A percentile compares a stretch with the other conserved stretches of the same genome.
phyloP scores from a whole-genome alignment of 2,113 vertebrate species.

The Cyprinodon tularosa region DNA sequence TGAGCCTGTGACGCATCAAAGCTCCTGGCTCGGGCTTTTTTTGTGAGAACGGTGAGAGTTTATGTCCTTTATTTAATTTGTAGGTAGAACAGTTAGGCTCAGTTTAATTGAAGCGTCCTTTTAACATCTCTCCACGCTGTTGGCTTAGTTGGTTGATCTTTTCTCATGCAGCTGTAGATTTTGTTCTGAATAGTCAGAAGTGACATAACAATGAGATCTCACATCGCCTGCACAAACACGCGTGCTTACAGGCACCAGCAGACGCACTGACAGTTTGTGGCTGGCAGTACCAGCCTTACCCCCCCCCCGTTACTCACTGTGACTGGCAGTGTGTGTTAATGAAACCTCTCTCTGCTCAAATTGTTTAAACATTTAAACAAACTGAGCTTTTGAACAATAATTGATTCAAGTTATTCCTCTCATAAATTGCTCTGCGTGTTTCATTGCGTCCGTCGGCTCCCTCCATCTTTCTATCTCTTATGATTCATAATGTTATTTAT shows the following conservation, averaged over 20 bases:
- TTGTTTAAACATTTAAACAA: conserved; percentile 60
- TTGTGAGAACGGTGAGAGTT: too few relatives aligned
- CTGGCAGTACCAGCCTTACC: conserved; percentile 73
- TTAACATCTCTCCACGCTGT: too few relatives aligned
- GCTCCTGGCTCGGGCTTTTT: too few relatives aligned
- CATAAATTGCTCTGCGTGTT: conserved; percentile 51
- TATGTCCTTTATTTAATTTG: too few relatives aligned
- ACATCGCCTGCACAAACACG: conserved; percentile 49
- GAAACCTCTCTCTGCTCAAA: conserved; percentile 50
- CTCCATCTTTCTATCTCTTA: too few relatives aligned
- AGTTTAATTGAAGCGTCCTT: too few relatives aligned
- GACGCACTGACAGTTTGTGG: conserved; percentile 57
- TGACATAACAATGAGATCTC: conserved; percentile 63
- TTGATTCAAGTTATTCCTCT: conserved; percentile 48
- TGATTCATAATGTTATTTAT: too few relatives aligned
- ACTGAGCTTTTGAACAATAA: conserved; percentile 55
- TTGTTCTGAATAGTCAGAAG: conserved; percentile 34
- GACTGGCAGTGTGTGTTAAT: conserved; percentile 6
- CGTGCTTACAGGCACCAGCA: conserved; percentile 40
- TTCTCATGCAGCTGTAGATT: conserved; percentile 9
- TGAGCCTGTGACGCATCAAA: too few relatives aligned
- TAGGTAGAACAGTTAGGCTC: too few relatives aligned
- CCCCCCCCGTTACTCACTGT: conserved; percentile 13
- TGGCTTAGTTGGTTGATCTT: not conserved
- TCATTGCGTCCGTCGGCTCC: not conserved